These are phyloP conservation scores for Coelopa frigida DNA, from an alignment of 1,140 invertebrate genomes.

Conservation along the genomic window DNA sequence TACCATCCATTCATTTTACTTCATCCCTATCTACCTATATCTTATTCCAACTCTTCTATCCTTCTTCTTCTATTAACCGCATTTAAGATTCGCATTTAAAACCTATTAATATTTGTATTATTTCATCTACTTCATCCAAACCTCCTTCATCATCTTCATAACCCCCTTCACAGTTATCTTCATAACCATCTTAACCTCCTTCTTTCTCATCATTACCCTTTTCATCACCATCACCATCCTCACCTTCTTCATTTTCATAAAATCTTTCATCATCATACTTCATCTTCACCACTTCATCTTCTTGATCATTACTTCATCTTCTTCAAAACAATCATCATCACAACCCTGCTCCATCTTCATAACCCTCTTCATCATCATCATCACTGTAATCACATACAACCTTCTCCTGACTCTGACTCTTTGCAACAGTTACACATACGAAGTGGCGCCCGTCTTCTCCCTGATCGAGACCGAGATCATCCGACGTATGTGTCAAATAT, in stretches of 20 bases:
- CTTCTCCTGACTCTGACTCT: too few relatives aligned
- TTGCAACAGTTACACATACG: conserved; percentile 69
- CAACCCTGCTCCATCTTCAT: too few relatives aligned
- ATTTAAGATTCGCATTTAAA: too few relatives aligned
- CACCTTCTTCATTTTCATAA: too few relatives aligned
- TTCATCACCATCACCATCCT: neutral
- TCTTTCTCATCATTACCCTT: neutral
- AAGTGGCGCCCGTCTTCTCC: conserved; percentile 70
- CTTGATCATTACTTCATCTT: too few relatives aligned
- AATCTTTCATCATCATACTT: too few relatives aligned
- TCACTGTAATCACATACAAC: too few relatives aligned
- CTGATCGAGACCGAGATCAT: conserved; percentile 62
- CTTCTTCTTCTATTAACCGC: neutral
- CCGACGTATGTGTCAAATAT: conserved; percentile 52
- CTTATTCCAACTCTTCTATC: neutral
- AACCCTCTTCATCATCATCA: too few relatives aligned
- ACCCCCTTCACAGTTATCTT: neutral
- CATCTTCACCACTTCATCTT: too few relatives aligned
- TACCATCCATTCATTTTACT: neutral
- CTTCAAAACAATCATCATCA: too few relatives aligned
- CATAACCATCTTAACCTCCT: neutral
- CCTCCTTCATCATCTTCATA: neutral
- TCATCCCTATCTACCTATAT: neutral
- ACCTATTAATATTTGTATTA: too few relatives aligned
- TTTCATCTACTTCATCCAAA: too few relatives aligned